phyloP scores from a whole-genome alignment of 2,113 vertebrate genomes.

The Mungos mungo region DNA sequence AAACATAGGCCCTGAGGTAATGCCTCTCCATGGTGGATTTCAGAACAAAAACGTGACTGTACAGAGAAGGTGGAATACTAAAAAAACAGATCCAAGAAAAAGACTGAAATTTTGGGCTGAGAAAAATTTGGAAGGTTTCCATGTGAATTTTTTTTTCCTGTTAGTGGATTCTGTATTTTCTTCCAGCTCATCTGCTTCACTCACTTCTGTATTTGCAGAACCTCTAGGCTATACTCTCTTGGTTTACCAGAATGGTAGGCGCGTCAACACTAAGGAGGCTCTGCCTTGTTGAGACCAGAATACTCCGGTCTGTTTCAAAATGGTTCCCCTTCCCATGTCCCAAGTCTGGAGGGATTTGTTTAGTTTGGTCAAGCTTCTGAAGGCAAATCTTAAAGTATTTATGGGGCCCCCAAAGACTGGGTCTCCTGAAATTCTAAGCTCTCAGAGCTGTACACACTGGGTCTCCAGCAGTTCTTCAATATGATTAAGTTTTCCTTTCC shows the following conservation, averaged over 20 bases:
- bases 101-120: neutral
- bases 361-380: neutral
- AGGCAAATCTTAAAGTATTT: neutral
- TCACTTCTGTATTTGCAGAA: neutral
- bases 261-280: neutral
- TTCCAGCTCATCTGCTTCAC: neutral
- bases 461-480: neutral
- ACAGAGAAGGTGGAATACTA: neutral
- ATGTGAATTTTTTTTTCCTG: neutral
- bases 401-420: neutral
- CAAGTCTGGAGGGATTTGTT: neutral
- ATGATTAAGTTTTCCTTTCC: neutral
- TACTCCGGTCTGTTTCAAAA: neutral
- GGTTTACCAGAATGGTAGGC: neutral
- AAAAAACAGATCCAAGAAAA: neutral
- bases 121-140: neutral
- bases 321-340: neutral
- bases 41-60: neutral
- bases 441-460: neutral
- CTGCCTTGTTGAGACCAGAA: no score
- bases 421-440: neutral
- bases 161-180: neutral
- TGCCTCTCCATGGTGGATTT: neutral
- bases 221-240: neutral
- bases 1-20: neutral